Conservation (phyloP, 2,888 invertebrate species). For the Noctua comes region DNA sequence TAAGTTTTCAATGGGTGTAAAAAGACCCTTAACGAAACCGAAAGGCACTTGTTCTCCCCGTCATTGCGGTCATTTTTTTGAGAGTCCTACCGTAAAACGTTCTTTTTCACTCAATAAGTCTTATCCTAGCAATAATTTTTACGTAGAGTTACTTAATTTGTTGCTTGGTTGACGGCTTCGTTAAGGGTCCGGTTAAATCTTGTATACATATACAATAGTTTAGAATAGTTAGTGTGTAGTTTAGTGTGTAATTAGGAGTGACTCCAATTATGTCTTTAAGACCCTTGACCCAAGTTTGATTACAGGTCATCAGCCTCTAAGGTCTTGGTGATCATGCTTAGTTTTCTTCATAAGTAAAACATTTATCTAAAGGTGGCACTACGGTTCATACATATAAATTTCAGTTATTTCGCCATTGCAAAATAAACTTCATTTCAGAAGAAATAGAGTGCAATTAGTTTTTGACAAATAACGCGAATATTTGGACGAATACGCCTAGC, state of each 20-base stretch:
- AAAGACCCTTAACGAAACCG: too few species aligned
- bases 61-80: too few species aligned
- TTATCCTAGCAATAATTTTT: too few species aligned
- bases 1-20: not conserved
- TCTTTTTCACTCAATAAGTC: too few species aligned
- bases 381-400: not conserved
- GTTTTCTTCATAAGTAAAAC: constrained; percentile 9
- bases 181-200: too few species aligned
- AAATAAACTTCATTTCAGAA: not conserved
- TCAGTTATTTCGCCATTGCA: not conserved
- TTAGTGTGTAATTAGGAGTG: not conserved
- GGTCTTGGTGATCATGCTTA: constrained; percentile 1
- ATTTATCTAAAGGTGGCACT: constrained; percentile 11
- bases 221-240: too few species aligned
- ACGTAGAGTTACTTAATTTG: too few species aligned
- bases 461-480: not conserved
- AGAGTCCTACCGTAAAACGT: too few species aligned
- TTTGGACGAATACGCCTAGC: constrained; percentile 15
- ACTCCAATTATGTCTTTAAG: constrained; percentile 1
- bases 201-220: not conserved
- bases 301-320: constrained; percentile 21
- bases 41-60: too few species aligned
- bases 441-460: not conserved
- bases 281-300: constrained; percentile 25
- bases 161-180: too few species aligned